Evolutionary conservation across 2,888 invertebrate species (phyloP), one percentile per base, ranked within the genome.

Genomic region (Sminthurinus aureus): DNA sequence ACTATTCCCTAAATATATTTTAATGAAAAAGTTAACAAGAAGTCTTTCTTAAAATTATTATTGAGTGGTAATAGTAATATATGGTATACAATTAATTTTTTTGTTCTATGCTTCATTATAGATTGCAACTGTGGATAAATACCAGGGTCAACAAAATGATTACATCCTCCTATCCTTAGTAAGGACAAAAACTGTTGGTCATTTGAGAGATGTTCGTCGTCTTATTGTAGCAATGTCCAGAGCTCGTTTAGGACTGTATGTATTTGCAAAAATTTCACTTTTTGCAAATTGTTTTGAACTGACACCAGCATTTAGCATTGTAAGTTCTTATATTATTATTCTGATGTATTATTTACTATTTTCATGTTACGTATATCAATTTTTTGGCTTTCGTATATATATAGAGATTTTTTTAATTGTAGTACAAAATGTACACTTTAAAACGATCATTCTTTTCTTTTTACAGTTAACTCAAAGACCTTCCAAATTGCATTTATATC

Each of bases 71-170:
- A n/a, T n/a, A n/a, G n/a, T n/a, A n/a, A n/a, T n/a, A n/a, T n/a
- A n/a, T n/a, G n/a, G n/a, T n/a, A n/a, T n/a, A n/a, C 6, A 1
- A 38, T 38, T 80, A 81, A 83, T 75, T 73, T 20, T 83, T 80
- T 73, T 71, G 58, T 77, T 50, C 74, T 51, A n/a, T n/a, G n/a
- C n/a, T n/a, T n/a, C 69, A 26, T 82, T 82, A 11, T 88, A 93
- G 93, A 94, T 96, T 50, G 96, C 96, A 0, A 99, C 99, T 0
- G 99, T 99, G 22, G 99, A 99, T 91, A 98, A 99, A 90, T 99
- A 98, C 91, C 99, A 99, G 90, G 99, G 99, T 83, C 99, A 99
- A 90, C 99, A 99, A 91, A 99, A 99, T 91, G 99, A 99, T 91
- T 98, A 96, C 89, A 98, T 99, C 85, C 92, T 99, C 20, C 93